Base-by-base conservation (phyloP, 1,140 invertebrate species). In the Lordiphosa stackelbergi region DNA sequence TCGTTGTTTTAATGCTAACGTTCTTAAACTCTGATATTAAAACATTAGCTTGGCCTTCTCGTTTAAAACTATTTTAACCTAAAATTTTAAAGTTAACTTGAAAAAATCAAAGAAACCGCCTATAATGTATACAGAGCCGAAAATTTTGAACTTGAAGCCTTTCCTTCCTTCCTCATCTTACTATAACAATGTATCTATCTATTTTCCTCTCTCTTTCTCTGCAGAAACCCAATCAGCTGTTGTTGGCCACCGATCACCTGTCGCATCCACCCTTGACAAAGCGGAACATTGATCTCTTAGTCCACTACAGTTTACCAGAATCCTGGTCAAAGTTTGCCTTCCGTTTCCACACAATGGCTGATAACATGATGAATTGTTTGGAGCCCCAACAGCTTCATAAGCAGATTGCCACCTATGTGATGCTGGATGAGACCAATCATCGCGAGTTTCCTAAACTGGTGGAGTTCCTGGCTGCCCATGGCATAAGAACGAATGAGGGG, bases 271-370 rank as follows among this genome's bases (percentile, higher is more conserved):
- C 5, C 1, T 10, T 35, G 4, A 6, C 8, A 1, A 10, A 28
- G 1, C 40, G n/a, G 3, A 69, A 77, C 10, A 43, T 65, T 5
- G 55, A 83, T 9, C 34, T 72, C 0, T 12, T 81, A 11, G 19
- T 81, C 0, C 75, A 81, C 42, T 75, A 13, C 11, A 69, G 59
- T 9, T 12, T 83, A 3, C 68, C 75, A 1, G n/a, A 34, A 0
- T 43, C 41, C 1, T 83, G 75, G 75, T n/a, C 37, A 1, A 56
- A 45, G 38, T 77, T 81, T 43, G 19, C 22, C 0, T 0, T 28
- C 1, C 68, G 75, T 7, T 81, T 83, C n/a, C 52, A 49, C 9
- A 31, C 13, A 5, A 10, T 75, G 47, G 45, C 45, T 4, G 55
- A 59, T 10, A 52, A 13, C 7, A 72, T 81, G 3, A 11, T 3